phyloP scores from a whole-genome alignment of 2,888 invertebrate genomes.

The Pediacus dermestoides region DNA sequence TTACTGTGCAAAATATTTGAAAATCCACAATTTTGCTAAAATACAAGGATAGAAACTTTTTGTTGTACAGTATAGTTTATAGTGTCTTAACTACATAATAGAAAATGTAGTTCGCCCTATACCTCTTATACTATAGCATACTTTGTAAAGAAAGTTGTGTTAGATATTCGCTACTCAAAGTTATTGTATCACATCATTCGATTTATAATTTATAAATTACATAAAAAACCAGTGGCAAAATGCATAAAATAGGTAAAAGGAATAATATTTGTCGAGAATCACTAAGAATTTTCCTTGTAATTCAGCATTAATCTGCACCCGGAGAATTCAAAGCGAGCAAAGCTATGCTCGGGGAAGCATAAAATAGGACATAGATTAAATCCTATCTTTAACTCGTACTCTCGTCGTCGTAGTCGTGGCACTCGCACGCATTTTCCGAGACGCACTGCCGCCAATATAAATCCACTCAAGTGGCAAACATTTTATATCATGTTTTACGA shows the following conservation, averaged over 20 bases:
- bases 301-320: slow-evolving; percentile 53
- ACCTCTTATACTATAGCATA: too few species aligned
- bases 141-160: too few species aligned
- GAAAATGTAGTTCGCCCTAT: too few species aligned
- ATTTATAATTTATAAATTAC: too few species aligned
- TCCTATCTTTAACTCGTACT: slow-evolving; percentile 46
- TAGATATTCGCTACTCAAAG: too few species aligned
- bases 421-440: slow-evolving; percentile 32
- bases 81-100: too few species aligned
- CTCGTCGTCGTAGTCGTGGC: slow-evolving; percentile 17
- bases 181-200: too few species aligned
- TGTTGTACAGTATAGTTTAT: too few species aligned
- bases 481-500: slow-evolving; percentile 12
- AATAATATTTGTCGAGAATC: slow-evolving; percentile 33
- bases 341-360: slow-evolving; percentile 54
- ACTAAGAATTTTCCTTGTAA: slow-evolving; percentile 50
- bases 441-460: slow-evolving; percentile 22
- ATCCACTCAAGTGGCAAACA: slow-evolving; percentile 11
- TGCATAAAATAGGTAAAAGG: slow-evolving; percentile 7
- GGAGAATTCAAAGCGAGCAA: slow-evolving; percentile 52
- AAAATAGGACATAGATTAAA: slow-evolving; percentile 58
- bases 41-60: too few species aligned
- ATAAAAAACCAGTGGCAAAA: too few species aligned
- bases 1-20: too few species aligned
- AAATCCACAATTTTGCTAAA: too few species aligned